These are phyloP conservation scores for Platorchestia sp. DNA, from an alignment of 1,140 invertebrate genomes.

Conservation along the genomic window DNA sequence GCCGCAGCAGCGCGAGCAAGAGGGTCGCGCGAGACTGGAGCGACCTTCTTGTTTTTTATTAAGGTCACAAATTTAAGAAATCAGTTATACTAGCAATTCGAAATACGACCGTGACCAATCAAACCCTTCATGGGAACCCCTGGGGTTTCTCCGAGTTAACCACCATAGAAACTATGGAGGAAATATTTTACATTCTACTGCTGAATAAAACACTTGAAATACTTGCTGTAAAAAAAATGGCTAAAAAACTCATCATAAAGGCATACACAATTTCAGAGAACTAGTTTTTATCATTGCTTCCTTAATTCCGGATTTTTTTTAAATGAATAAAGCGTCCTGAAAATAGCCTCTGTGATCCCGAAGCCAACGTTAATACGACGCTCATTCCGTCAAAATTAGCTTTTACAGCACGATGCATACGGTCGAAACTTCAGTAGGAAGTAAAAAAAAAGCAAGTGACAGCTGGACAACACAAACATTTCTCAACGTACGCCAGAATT, in stretches of 20 bases:
- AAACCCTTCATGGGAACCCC: background rate
- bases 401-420: background rate
- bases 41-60: constrained; percentile 44
- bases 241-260: background rate
- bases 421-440: background rate
- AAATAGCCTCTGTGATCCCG: background rate
- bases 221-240: background rate
- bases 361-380: background rate
- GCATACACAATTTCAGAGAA: background rate
- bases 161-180: background rate
- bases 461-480: background rate
- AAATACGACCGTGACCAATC: background rate
- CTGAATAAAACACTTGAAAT: background rate
- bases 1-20: background rate
- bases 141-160: background rate
- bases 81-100: background rate
- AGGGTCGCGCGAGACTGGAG: background rate
- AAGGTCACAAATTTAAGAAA: background rate
- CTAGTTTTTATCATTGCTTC: background rate
- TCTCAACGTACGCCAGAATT: background rate
- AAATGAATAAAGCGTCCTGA: background rate
- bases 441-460: background rate
- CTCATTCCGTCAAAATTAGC: background rate
- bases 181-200: background rate
- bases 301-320: background rate